Base-by-base conservation (phyloP, 2,888 invertebrate genomes). In the Merodon equestris region DNA sequence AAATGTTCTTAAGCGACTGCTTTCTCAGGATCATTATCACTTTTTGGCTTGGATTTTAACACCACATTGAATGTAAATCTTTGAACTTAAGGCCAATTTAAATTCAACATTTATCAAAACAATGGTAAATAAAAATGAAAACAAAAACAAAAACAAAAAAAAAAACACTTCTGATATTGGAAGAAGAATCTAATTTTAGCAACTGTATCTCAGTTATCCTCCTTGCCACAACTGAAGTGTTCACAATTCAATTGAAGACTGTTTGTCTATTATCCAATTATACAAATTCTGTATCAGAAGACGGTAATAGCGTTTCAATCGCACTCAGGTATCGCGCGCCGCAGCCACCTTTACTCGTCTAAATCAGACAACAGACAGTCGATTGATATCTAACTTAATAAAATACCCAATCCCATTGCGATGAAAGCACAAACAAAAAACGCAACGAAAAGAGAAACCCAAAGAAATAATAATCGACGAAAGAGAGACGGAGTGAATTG, bases 401-500 rank as follows among this genome's bases (percentile, higher is more conserved):
- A 77, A 60, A 50, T 50, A 12, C 54, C 61, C 67, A 18, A 54
- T 36, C n/a, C 27, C 15, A 38, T 10, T 27, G 5, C 27, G 19
- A 40, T 19, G 18, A 44, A 50, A 42, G 38, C 91, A 1, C 92
- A 90, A 88, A 82, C 81, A 81, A 84, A 83, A 81, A 60, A 66
- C 9, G 50, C 13, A 44, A 40, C 10, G 5, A 40, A 54, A 58
- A 68, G 53, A 57, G 61, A 63, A 34, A 54, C 58, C n/a, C n/a
- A n/a, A n/a, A n/a, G n/a, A n/a, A n/a, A n/a, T n/a, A 27, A 54
- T 70, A 50, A 44, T 60, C 68, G 13, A 74, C 60, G 63, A 18
- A 74, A 27, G 27, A 27, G 27, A 27, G 7, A 27, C 27, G 7
- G 27, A 7, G 3, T 27, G 27, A 27, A 27, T 27, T 27, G 2